Evolutionary conservation across 2,888 invertebrate genomes (phyloP), one percentile per base, ranked within the genome.

Genomic region (Subacronicta megacephala): DNA sequence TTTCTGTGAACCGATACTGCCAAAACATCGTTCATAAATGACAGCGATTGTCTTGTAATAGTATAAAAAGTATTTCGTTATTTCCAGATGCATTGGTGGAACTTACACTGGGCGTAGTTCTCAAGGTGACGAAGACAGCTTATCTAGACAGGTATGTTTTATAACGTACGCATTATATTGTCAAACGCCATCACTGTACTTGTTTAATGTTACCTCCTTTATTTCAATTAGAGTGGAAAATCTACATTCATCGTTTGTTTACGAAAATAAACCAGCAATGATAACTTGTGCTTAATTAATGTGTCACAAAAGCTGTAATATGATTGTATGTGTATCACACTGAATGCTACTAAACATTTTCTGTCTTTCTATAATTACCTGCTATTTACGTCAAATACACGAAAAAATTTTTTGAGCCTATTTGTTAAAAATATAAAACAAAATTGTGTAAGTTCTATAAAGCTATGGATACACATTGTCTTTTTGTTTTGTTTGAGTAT

Each of bases 11-110:
- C n/a, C n/a, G n/a, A n/a, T n/a, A n/a, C n/a, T n/a, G n/a, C n/a
- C n/a, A n/a, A n/a, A n/a, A n/a, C n/a, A 23, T 23, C 3, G 9
- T 9, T 23, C 9, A 23, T 7, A 23, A 7, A 9, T 4, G 7
- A 23, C 23, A 7, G 3, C n/a, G n/a, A n/a, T n/a, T 23, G 3
- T 1, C 1, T 26, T 10, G 9, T 26, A 5, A 2, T 26, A 26
- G 2, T 26, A 26, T 10, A 0, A 26, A 26, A 3, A 31, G 9
- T 17, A 31, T 29, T 42, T 52, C 6, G 0, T 18, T 44, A 13
- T 45, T 40, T 10, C 13, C 40, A 95, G 95, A 74, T 96, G 96
- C 83, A 96, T 96, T 74, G 96, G 96, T 46, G 95, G 95, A 10
- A 92, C 95, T 0, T 95, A 94, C 80, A 90, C 94, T 7, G 90